Evolutionary conservation across 2,888 invertebrate genomes (phyloP), one percentile per base, ranked within the genome.

Genomic region (Habrosyne pyritoides): DNA sequence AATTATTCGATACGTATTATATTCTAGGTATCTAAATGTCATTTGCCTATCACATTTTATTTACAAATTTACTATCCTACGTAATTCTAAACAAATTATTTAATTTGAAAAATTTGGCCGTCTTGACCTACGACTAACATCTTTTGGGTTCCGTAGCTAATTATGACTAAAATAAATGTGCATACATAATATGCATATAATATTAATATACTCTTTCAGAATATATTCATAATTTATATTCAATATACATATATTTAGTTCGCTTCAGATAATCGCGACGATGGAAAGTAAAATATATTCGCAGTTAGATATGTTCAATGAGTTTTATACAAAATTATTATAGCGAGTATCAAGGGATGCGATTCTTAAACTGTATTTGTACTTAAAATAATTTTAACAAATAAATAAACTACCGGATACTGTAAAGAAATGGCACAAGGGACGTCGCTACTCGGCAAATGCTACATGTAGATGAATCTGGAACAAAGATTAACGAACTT

Each of bases 351-450:
- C 24, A 56, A 64, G 67, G 66, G 59, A 56, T 73, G 79, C 81
- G 76, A 82, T 77, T 75, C 57, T 61, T 63, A 62, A 54, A 67
- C 60, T 56, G 30, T 50, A 26, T 55, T 55, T 55, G 47, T 55
- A 63, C 63, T 60, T 58, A 59, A 60, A 51, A 56, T 53, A 61
- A 60, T 56, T 52, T 33, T 67, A 53, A 66, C 54, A 57, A 59
- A 60, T 52, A 63, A 77, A 67, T 59, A 66, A 85, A 89, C 90
- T 91, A 91, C 87, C 91, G 91, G 66, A 84, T 78, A 57, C 71
- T 82, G 67, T 84, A 84, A 53, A 89, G 72, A 62, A 90, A 70
- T 68, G 82, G 76, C 58, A 81, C 67, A 57, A 87, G 71, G 47
- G 79, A 64, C 55, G 73, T 67, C 60, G 76, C 67, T 81, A 86